A percentile compares a stretch with the other conserved stretches of the same genome.
Evolutionary conservation across 1,140 invertebrate genomes (phyloP).

Genomic region (Ericerus pela): DNA sequence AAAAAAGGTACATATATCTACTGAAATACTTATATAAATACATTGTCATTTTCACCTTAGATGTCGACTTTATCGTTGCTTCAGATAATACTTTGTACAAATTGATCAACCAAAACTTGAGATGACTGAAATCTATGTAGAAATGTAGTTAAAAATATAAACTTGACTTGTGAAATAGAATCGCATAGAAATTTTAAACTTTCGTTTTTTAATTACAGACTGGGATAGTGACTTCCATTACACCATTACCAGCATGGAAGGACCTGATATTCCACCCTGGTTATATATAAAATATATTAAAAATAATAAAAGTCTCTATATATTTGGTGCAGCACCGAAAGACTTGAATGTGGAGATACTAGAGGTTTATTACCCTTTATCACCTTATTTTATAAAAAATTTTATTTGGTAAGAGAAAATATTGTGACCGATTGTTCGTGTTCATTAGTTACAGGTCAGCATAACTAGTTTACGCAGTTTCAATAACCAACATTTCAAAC

Average conservation of each 20-base stretch:
- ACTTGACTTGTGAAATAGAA: too few relatives aligned
- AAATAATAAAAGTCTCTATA: slow-evolving; percentile 7
- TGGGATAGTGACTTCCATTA: neutral
- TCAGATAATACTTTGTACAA: too few relatives aligned
- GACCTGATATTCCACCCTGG: slow-evolving; percentile 15
- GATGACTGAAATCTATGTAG: too few relatives aligned
- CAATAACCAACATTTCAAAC: neutral
- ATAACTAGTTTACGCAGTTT: slow-evolving; percentile 1
- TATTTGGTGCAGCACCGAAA: slow-evolving; percentile 13
- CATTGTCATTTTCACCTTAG: too few relatives aligned
- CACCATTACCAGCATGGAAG: neutral
- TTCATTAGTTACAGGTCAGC: neutral
- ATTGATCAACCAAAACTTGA: too few relatives aligned
- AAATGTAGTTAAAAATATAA: too few relatives aligned
- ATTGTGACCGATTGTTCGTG: neutral
- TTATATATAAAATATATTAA: slow-evolving; percentile 12
- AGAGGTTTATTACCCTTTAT: neutral
- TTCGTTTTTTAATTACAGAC: neutral
- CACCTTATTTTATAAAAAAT: neutral
- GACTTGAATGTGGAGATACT: neutral
- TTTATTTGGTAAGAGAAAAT: neutral
- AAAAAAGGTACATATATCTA: too few relatives aligned
- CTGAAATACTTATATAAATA: too few relatives aligned
- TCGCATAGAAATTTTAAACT: too few relatives aligned
- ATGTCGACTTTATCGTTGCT: too few relatives aligned